Evolutionary conservation across 64 coral and sea anemone species (phyloP).

Genomic region (Astreopora myriophthalma): DNA sequence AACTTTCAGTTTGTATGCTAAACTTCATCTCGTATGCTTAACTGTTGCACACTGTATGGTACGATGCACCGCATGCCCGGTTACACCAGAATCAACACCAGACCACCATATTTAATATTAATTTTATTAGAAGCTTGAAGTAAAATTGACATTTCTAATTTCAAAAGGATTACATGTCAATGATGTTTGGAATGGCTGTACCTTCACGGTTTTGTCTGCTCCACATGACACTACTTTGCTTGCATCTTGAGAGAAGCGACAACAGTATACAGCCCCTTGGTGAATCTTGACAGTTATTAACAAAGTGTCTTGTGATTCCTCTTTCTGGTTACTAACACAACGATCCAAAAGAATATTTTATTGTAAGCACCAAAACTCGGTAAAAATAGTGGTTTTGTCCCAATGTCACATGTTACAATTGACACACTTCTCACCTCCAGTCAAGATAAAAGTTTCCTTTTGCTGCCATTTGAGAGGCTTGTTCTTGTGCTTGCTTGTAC

Average conservation of each 20-base stretch:
- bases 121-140: too few species aligned
- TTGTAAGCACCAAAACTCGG: too few species aligned
- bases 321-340: slow-evolving; percentile 64
- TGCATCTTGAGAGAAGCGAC: slow-evolving; percentile 77
- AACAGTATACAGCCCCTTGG: slow-evolving; percentile 79
- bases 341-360: not conserved
- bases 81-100: too few species aligned
- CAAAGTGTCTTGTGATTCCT: slow-evolving; percentile 52
- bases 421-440: slow-evolving; percentile 73
- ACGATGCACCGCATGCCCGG: too few species aligned
- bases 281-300: slow-evolving; percentile 89
- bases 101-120: too few species aligned
- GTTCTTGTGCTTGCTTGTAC: slow-evolving; percentile 69
- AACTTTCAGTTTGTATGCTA: too few species aligned
- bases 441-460: slow-evolving; percentile 83
- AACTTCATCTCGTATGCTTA: too few species aligned
- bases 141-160: too few species aligned
- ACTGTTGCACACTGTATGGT: too few species aligned
- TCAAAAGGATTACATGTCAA: not conserved
- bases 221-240: slow-evolving; percentile 88
- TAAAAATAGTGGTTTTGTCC: too few species aligned
- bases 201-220: slow-evolving; percentile 84
- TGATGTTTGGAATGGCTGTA: slow-evolving; percentile 19
- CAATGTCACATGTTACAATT: not conserved
- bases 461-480: slow-evolving; percentile 36